These are phyloP conservation scores for Collichthys lucidus DNA, from an alignment of 2,113 vertebrate species.

Conservation along the genomic window DNA sequence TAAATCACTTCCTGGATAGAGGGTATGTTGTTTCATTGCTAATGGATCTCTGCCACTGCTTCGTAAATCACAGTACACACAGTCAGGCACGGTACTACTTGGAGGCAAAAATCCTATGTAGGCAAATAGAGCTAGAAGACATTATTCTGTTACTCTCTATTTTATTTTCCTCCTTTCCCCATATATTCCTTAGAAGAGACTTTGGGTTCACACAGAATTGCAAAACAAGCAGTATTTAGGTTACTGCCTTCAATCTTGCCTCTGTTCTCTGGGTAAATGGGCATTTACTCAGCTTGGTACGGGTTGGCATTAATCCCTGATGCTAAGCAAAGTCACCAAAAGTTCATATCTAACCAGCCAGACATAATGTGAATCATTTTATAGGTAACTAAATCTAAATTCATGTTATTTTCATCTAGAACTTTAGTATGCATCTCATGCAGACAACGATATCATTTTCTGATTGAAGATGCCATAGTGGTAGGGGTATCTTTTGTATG, in stretches of 20 bases:
- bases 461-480: slow-evolving; percentile 17
- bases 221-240: slow-evolving; percentile 54
- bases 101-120: slow-evolving; percentile 42
- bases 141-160: slow-evolving; percentile 49
- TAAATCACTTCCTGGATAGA: slow-evolving; percentile 77
- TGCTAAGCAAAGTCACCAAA: slow-evolving; percentile 49
- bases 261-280: slow-evolving; percentile 52
- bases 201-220: slow-evolving; percentile 33
- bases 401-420: slow-evolving; percentile 2
- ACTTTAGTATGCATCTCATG: background rate
- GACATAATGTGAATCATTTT: slow-evolving; percentile 14
- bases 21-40: slow-evolving; percentile 74
- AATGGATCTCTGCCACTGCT: slow-evolving; percentile 73
- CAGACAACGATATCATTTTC: background rate
- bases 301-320: slow-evolving; percentile 57
- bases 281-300: slow-evolving; percentile 49
- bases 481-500: slow-evolving; percentile 33
- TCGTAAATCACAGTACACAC: slow-evolving; percentile 68
- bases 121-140: slow-evolving; percentile 41
- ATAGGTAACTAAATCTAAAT: background rate
- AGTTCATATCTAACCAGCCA: slow-evolving; percentile 55
- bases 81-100: slow-evolving; percentile 35
- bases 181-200: slow-evolving; percentile 16
- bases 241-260: slow-evolving; percentile 24
- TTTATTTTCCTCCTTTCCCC: slow-evolving; percentile 22